Evolutionary conservation across 2,113 vertebrate genomes (phyloP).

Genomic region (Marmota monax): DNA sequence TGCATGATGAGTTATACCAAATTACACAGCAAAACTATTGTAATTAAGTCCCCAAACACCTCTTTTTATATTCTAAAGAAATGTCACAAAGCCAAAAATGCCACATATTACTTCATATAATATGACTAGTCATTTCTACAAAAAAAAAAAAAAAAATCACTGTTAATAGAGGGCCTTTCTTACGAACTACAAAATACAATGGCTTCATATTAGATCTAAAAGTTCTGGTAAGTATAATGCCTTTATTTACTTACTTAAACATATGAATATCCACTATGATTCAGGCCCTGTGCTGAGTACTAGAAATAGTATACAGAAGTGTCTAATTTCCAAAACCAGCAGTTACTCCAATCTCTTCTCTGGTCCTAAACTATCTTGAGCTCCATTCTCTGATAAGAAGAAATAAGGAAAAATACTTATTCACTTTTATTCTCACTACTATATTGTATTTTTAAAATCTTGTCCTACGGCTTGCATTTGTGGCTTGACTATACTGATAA

Average conservation of each 20-base stretch:
- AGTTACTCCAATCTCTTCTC: neutral
- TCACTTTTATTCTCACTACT: neutral
- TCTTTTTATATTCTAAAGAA: constrained; percentile 56
- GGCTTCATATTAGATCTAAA: neutral
- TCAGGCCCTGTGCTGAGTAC: neutral
- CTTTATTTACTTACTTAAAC: constrained; percentile 7
- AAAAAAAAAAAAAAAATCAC: neutral
- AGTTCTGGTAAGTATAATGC: neutral
- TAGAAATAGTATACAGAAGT: neutral
- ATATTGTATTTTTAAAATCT: constrained; percentile 1
- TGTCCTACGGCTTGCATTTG: neutral
- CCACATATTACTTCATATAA: neutral
- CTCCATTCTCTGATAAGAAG: neutral
- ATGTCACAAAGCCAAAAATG: constrained; percentile 45
- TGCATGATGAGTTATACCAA: constrained; percentile 53
- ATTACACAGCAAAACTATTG: constrained; percentile 45
- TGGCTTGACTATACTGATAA: neutral
- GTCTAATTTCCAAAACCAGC: constrained; percentile 33
- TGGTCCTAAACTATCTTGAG: neutral
- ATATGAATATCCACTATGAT: neutral
- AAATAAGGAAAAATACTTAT: neutral
- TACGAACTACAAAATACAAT: neutral
- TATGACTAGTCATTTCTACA: constrained; percentile 62
- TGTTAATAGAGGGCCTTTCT: neutral
- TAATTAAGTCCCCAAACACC: constrained; percentile 50